phyloP scores from a whole-genome alignment of 2,888 invertebrate genomes.

The Dromius quadrimaculatus region DNA sequence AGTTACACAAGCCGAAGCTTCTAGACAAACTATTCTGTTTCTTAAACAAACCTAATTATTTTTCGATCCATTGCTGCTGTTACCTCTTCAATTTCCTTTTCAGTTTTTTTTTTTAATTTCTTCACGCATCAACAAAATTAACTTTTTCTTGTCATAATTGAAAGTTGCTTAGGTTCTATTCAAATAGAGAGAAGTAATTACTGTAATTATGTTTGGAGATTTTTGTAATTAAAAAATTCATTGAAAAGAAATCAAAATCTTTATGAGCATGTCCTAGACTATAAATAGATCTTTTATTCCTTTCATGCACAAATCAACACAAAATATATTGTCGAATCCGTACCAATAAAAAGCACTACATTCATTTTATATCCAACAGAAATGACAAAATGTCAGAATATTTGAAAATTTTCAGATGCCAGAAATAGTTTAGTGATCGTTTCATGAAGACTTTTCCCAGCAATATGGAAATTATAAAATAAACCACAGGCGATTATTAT shows the following conservation, averaged over 20 bases:
- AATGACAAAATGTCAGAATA: too few relatives aligned
- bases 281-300: conserved; percentile 1
- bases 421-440: too few relatives aligned
- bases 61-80: background rate
- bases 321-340: too few relatives aligned
- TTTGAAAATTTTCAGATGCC: background rate
- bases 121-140: background rate
- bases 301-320: too few relatives aligned
- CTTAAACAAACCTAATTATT: background rate
- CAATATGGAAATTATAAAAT: too few relatives aligned
- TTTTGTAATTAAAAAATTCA: conserved; percentile 20
- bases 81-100: background rate
- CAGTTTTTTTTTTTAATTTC: background rate
- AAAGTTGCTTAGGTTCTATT: background rate
- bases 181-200: conserved; percentile 17
- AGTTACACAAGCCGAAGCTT: conserved; percentile 8
- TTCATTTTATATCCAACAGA: too few relatives aligned
- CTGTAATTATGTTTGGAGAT: background rate
- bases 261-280: background rate
- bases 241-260: conserved; percentile 27
- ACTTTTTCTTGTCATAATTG: background rate
- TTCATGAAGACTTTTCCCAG: too few relatives aligned
- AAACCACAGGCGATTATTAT: too few relatives aligned
- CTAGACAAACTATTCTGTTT: conserved; percentile 9
- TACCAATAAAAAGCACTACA: too few relatives aligned